Evolutionary conservation across 37 sponge, comb jelly and placozoan genomes (phyloP).

Genomic region (Agelas oroides): DNA sequence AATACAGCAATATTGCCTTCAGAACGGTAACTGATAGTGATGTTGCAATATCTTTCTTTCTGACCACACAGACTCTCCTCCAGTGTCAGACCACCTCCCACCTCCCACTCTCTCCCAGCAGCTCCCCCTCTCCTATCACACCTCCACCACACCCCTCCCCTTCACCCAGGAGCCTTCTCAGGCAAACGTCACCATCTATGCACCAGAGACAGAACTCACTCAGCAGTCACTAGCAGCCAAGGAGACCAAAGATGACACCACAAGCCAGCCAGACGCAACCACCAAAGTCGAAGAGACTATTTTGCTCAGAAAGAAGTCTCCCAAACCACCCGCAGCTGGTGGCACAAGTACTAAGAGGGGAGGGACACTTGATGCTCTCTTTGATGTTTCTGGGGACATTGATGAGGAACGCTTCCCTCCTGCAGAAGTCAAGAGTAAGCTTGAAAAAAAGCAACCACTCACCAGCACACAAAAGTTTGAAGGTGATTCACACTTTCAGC

Average conservation of each 20-base stretch:
- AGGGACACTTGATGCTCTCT: not conserved
- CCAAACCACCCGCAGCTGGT: not conserved
- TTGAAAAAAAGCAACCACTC: not conserved
- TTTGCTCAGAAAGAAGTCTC: not conserved
- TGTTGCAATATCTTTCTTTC: not conserved
- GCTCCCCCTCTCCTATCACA: not conserved
- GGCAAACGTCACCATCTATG: constrained; percentile 10
- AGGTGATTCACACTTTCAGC: no score
- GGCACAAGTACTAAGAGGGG: not conserved
- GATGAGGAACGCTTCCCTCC: not conserved
- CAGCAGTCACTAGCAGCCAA: not conserved
- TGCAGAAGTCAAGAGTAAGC: constrained; percentile 1
- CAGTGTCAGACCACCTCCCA: not conserved
- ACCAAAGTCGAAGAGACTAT: constrained; percentile 4
- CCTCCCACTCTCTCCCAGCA: constrained; percentile 45
- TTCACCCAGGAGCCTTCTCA: constrained; percentile 2
- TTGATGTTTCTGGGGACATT: not conserved
- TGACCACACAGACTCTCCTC: not conserved
- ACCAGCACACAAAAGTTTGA: no score
- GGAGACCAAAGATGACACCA: not conserved
- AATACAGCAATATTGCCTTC: no score
- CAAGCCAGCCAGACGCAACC: not conserved
- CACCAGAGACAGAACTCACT: constrained; percentile 4
- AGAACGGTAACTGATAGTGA: no score
- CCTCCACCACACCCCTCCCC: constrained; percentile 7